Conservation (phyloP, 1,140 invertebrate species). For the Calephelis nemesis region DNA sequence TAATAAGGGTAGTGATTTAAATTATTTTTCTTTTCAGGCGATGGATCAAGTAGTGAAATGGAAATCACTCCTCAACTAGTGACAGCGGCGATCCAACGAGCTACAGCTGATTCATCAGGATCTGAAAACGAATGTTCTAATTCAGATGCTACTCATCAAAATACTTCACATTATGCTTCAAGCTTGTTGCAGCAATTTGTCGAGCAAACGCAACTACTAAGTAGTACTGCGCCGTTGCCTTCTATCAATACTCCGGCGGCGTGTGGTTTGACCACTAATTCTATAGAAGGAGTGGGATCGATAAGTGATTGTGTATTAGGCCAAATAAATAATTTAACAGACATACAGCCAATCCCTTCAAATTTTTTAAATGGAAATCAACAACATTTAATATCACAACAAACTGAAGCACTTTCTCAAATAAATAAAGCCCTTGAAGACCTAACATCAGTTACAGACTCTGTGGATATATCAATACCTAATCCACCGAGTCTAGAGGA, state of each 20-base stretch:
- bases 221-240: conserved; percentile 63
- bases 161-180: conserved; percentile 79
- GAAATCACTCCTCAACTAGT: conserved; percentile 84
- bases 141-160: conserved; percentile 68
- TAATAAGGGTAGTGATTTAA: not conserved
- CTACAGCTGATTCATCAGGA: conserved; percentile 82
- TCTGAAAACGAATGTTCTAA: conserved; percentile 81
- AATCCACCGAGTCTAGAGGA: conserved; percentile 71
- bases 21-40: conserved; percentile 49
- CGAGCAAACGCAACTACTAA: conserved; percentile 82
- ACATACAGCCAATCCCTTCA: conserved; percentile 61
- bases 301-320: conserved; percentile 70
- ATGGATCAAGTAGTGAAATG: conserved; percentile 84
- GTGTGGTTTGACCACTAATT: conserved; percentile 48
- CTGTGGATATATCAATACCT: conserved; percentile 63
- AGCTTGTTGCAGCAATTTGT: conserved; percentile 83
- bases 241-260: conserved; percentile 45
- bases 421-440: conserved; percentile 76
- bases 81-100: conserved; percentile 84
- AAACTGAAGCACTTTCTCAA: conserved; percentile 72
- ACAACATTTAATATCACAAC: conserved; percentile 72
- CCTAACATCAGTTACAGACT: conserved; percentile 65
- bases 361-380: conserved; percentile 57
- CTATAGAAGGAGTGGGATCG: conserved; percentile 54
- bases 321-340: conserved; percentile 67